Percentiles rank a stretch among this genome's conserved stretches.
These are phyloP conservation scores for Pyrgus malvae DNA, from an alignment of 2,888 invertebrate species.

Conservation along the genomic window DNA sequence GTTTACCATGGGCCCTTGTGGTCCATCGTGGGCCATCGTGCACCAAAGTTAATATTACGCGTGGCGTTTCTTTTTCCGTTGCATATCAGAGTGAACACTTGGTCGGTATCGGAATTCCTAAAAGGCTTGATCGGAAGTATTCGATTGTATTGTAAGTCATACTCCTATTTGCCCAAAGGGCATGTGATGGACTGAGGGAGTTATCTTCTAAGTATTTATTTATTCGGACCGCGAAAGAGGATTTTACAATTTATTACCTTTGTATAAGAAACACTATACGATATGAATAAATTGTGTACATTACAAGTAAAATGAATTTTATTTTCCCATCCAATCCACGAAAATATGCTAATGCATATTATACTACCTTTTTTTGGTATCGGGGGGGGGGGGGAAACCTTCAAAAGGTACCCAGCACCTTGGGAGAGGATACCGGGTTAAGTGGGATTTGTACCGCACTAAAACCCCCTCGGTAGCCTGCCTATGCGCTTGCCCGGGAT, in stretches of 20 bases:
- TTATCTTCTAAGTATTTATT: slow-evolving; percentile 75
- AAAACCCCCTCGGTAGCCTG: no score
- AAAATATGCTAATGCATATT: neutral
- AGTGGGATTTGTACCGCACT: no score
- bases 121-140: slow-evolving; percentile 63
- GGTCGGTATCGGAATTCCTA: slow-evolving; percentile 50
- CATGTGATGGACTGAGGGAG: slow-evolving; percentile 69
- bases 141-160: slow-evolving; percentile 54
- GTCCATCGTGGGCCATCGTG: slow-evolving; percentile 1
- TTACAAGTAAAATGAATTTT: slow-evolving; percentile 68
- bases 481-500: no score
- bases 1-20: slow-evolving; percentile 3
- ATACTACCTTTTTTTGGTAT: neutral
- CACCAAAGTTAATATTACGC: slow-evolving; percentile 31
- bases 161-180: slow-evolving; percentile 66
- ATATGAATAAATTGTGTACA: slow-evolving; percentile 82
- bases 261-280: slow-evolving; percentile 79
- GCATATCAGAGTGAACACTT: slow-evolving; percentile 36
- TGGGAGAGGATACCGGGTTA: no score
- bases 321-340: slow-evolving; percentile 44
- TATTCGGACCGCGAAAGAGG: slow-evolving; percentile 73
- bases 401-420: neutral
- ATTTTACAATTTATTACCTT: slow-evolving; percentile 81
- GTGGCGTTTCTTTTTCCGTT: slow-evolving; percentile 35
- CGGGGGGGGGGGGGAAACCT: no score